These are phyloP conservation scores for Stictocephala bisonia DNA, from an alignment of 2,888 invertebrate species.

Conservation along the genomic window DNA sequence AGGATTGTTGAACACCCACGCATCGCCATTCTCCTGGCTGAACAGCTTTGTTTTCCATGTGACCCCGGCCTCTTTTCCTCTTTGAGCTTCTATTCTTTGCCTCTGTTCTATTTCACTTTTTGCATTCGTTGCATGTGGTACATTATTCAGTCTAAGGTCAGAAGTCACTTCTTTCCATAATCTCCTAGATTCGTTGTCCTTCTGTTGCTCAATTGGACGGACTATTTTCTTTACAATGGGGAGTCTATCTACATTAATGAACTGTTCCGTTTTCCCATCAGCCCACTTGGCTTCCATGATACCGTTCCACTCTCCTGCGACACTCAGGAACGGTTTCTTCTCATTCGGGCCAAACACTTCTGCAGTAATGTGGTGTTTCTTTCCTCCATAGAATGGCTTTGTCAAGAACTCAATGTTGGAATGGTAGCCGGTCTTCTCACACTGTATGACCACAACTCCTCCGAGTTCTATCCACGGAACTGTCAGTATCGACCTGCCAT, in stretches of 20 bases:
- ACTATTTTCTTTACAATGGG: slow-evolving; percentile 90
- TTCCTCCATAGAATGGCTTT: slow-evolving; percentile 98
- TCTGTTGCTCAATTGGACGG: slow-evolving; percentile 85
- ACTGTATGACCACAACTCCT: slow-evolving; percentile 89
- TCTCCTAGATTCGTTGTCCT: slow-evolving; percentile 87
- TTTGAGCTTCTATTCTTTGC: slow-evolving; percentile 92
- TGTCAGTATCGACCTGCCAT: slow-evolving; percentile 86
- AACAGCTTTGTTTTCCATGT: slow-evolving; percentile 88
- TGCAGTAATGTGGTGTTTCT: slow-evolving; percentile 88
- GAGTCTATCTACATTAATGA: slow-evolving; percentile 89
- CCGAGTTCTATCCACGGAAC: slow-evolving; percentile 99
- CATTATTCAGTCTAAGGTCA: slow-evolving; percentile 86
- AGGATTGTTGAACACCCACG: slow-evolving; percentile 70
- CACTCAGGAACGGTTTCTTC: slow-evolving; percentile 89
- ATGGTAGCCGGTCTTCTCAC: slow-evolving; percentile 92
- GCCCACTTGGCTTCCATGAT: slow-evolving; percentile 92
- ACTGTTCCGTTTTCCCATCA: slow-evolving; percentile 79
- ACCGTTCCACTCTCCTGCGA: slow-evolving; percentile 98
- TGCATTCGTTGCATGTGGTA: slow-evolving; percentile 91
- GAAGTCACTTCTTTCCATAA: slow-evolving; percentile 98
- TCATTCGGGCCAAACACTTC: slow-evolving; percentile 84
- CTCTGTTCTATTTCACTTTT: slow-evolving; percentile 93
- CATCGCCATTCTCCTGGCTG: slow-evolving; percentile 74
- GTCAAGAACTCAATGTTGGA: slow-evolving; percentile 96
- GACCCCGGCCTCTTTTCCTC: slow-evolving; percentile 77